phyloP scores from a whole-genome alignment of 1,140 invertebrate species.

The Sycophaga agraensis region DNA sequence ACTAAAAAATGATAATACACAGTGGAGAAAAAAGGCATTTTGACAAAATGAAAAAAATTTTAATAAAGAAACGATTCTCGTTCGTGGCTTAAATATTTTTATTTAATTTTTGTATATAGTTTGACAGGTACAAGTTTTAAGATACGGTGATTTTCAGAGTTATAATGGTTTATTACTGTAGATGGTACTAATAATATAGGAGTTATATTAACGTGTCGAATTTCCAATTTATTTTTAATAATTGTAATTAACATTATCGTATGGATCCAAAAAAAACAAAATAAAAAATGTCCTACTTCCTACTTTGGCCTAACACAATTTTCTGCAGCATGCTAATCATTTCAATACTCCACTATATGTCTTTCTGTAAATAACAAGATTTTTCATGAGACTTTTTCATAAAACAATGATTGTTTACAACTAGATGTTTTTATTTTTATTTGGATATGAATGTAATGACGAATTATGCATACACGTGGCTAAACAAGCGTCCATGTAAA shows the following conservation, averaged over 20 bases:
- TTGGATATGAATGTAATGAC: neutral
- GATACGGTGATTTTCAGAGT: too few relatives aligned
- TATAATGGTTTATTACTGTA: too few relatives aligned
- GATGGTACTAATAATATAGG: too few relatives aligned
- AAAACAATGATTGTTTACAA: conserved; percentile 17
- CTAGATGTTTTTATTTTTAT: conserved; percentile 11
- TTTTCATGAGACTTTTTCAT: conserved; percentile 16
- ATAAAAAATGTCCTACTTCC: neutral
- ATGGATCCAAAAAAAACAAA: neutral
- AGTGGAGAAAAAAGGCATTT: neutral
- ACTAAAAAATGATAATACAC: too few relatives aligned
- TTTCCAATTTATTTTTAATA: neutral
- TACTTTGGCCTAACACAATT: conserved; percentile 3
- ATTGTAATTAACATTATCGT: neutral
- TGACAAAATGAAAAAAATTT: neutral
- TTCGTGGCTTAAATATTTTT: too few relatives aligned
- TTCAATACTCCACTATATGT: neutral
- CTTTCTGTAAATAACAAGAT: conserved; percentile 15
- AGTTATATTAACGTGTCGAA: too few relatives aligned
- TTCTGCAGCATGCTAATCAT: conserved; percentile 4
- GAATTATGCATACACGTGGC: neutral
- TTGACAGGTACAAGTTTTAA: too few relatives aligned
- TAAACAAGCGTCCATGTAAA: too few relatives aligned
- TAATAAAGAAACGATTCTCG: neutral
- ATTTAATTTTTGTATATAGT: too few relatives aligned